A percentile compares a stretch with the other conserved stretches of the same genome.
Evolutionary conservation across 2,888 invertebrate genomes (phyloP).

Genomic region (Diplolepis rosae): DNA sequence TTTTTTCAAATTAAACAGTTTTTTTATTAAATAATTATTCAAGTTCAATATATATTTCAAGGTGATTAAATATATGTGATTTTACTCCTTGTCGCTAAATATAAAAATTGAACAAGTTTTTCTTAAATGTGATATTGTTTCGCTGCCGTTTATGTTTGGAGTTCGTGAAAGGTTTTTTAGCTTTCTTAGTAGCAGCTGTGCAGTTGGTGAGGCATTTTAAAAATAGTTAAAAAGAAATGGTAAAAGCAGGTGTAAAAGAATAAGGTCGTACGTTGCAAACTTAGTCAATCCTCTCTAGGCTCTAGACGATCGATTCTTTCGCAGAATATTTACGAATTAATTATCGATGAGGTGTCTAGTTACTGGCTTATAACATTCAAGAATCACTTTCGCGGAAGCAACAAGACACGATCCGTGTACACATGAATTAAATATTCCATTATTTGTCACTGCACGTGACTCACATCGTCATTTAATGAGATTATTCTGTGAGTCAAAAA

Average conservation of each 20-base stretch:
- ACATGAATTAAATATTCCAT: constrained; percentile 1
- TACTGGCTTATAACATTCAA: neutral
- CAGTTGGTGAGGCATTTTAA: neutral
- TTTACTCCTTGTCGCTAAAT: no score
- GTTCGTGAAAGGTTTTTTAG: neutral
- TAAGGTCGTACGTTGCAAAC: neutral
- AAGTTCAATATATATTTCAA: no score
- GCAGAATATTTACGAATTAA: constrained; percentile 29
- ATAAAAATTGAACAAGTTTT: no score
- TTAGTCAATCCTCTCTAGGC: neutral
- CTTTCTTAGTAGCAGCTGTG: constrained; percentile 3
- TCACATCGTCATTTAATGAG: neutral
- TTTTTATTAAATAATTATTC: no score
- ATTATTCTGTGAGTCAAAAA: neutral
- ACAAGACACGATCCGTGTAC: constrained; percentile 11
- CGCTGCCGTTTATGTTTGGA: neutral
- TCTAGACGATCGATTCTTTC: constrained; percentile 14
- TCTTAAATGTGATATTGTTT: no score
- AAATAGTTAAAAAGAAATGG: constrained; percentile 12
- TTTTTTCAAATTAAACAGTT: no score
- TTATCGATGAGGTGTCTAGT: constrained; percentile 22
- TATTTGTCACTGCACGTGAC: neutral
- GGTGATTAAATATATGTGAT: no score
- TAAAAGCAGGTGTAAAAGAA: constrained; percentile 22
- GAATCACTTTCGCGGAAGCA: constrained; percentile 17